phyloP scores from a whole-genome alignment of 2,888 invertebrate species.

The Hyles lineata region DNA sequence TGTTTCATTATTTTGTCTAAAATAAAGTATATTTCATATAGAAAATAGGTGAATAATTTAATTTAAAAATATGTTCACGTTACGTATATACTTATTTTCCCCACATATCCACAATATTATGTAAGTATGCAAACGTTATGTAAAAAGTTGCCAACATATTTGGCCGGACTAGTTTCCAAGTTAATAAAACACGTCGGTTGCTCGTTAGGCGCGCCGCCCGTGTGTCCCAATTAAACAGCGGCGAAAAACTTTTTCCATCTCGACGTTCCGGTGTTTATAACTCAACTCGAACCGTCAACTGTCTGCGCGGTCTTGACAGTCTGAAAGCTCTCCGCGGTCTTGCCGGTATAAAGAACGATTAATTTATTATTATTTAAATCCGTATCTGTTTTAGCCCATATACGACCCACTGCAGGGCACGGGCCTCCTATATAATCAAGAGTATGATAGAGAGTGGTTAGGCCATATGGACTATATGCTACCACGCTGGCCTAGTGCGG shows the following conservation, averaged over 20 bases:
- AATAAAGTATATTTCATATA: too few species aligned
- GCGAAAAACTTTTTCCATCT: slow-evolving; percentile 56
- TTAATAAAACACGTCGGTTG: slow-evolving; percentile 17
- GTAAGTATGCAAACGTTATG: neutral
- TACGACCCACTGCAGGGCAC: too few species aligned
- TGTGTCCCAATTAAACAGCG: slow-evolving; percentile 23
- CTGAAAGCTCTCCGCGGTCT: neutral
- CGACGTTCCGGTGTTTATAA: slow-evolving; percentile 50
- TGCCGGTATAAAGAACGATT: slow-evolving; percentile 38
- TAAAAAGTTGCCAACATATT: slow-evolving; percentile 1
- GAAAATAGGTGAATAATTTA: too few species aligned
- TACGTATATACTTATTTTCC: neutral
- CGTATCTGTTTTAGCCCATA: slow-evolving; percentile 17
- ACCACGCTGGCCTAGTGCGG: too few species aligned
- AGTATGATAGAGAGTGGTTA: too few species aligned
- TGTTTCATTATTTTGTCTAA: too few species aligned
- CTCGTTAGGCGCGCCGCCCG: slow-evolving; percentile 10
- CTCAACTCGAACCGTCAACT: slow-evolving; percentile 42
- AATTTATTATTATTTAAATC: slow-evolving; percentile 38
- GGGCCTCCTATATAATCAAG: too few species aligned
- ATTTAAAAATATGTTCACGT: too few species aligned
- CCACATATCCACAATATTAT: neutral
- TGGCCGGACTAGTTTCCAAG: slow-evolving; percentile 7
- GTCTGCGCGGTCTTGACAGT: neutral
- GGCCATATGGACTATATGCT: too few species aligned